Conservation (phyloP, 2,113 vertebrate genomes). For the Actenoides lindsayi region DNA sequence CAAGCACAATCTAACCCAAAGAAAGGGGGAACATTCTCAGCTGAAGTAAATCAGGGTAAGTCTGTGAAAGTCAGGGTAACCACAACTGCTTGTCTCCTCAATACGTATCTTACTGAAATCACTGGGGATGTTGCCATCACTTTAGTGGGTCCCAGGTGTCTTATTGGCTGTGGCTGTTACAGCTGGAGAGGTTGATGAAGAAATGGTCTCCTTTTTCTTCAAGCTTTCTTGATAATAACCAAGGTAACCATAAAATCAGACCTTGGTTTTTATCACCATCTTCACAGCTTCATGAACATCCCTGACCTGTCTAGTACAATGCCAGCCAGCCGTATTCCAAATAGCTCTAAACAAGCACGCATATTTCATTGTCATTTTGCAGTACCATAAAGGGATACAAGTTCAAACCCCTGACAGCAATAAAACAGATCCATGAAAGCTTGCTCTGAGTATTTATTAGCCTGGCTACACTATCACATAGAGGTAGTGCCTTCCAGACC, state of each 20-base stretch:
- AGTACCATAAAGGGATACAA: slow-evolving; percentile 12
- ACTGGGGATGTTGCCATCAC: fast-evolving
- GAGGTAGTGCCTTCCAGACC: background rate
- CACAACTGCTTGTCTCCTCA: background rate
- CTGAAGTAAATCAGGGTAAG: background rate
- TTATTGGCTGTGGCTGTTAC: background rate
- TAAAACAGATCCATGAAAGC: background rate
- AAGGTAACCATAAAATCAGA: background rate
- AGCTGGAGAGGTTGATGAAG: background rate
- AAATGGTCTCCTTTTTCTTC: background rate
- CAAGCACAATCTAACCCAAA: background rate
- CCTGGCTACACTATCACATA: background rate
- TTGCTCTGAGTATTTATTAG: background rate
- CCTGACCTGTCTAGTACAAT: background rate
- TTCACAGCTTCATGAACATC: background rate
- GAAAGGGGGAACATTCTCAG: background rate
- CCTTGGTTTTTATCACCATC: background rate
- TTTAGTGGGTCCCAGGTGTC: background rate
- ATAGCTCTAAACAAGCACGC: background rate
- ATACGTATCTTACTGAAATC: background rate
- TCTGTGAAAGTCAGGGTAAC: background rate
- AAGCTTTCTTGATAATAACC: background rate
- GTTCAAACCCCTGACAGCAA: background rate
- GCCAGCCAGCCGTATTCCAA: background rate
- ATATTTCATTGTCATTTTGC: background rate